Base-by-base conservation (phyloP, 2,888 invertebrate genomes). In the Amphiduros pacificus region DNA sequence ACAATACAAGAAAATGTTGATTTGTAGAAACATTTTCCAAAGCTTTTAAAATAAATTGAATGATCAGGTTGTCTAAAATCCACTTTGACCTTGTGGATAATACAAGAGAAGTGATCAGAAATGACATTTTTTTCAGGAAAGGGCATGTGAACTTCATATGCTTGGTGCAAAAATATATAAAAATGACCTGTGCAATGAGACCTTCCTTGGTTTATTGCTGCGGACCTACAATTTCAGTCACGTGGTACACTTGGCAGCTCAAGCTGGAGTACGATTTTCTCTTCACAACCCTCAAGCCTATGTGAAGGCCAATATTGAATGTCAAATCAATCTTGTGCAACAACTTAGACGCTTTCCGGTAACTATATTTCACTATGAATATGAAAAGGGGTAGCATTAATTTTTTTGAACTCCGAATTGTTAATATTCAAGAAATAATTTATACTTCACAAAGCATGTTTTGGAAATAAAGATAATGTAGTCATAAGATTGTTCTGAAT, bases 191-290 rank as follows among this genome's bases (percentile, higher is more conserved):
- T 67, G 69, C 58, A 60, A 66, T 29, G 22, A 28, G 31, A 59
- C 49, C 17, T 61, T 71, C 14, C 59, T 70, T 9, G 40, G 29
- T 24, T 53, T 31, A 3, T 40, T 70, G 11, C 64, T 70, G 20
- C 20, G 14, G 14, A 52, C 49, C 20, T 55, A 68, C 31, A 44
- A 61, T 17, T 60, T 71, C 31, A 71, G 66, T 17, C 71, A 71
- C 29, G 69, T 71, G n/a, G 60, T 52, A 6, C 71, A 71, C 62
- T 44, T 71, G 24, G 70, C 67, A 6, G 71, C 70, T 14, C 68
- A 67, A 32, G 71, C 71, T 2, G 70, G 71, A 11, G 71, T 71
- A 4, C 55, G 71, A 5, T 71, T 65, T 27, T 70, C 70, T 0
- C 50, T 65, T 2, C n/a, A 63, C 27, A 55, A 69, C 50, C 68